Percentiles rank a stretch among this genome's conserved stretches.
These are phyloP conservation scores for Melanerpes aurifrons DNA, from an alignment of 2,113 vertebrate species.

Conservation along the genomic window DNA sequence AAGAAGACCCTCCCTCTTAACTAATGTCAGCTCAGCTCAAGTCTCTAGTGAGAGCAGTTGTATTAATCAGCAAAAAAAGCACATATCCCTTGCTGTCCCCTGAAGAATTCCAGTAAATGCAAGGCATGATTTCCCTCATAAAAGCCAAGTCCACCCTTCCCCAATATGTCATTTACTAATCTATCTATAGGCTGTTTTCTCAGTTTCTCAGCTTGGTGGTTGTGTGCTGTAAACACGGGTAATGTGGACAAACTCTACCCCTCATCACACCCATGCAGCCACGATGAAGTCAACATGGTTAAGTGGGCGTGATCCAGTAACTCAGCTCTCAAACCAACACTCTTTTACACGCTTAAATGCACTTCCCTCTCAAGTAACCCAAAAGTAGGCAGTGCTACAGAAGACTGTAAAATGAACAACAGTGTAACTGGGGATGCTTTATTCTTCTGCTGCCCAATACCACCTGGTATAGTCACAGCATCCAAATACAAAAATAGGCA, in stretches of 20 bases:
- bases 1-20: background rate
- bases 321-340: background rate
- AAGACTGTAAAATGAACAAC: accelerated
- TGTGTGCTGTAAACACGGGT: background rate
- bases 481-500: accelerated
- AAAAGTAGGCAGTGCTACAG: background rate
- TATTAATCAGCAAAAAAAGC: background rate
- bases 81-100: background rate
- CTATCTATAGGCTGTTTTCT: background rate
- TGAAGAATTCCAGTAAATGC: background rate
- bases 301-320: background rate
- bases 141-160: background rate
- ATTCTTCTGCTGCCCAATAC: too few species aligned
- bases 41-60: accelerated
- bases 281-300: background rate
- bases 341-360: accelerated
- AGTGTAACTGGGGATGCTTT: accelerated
- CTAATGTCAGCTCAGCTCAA: background rate
- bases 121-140: background rate
- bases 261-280: background rate
- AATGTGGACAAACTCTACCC: background rate
- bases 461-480: background rate
- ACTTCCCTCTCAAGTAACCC: background rate
- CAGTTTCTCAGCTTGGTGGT: background rate
- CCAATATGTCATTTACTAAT: background rate